Percentiles rank a stretch among this genome's conserved stretches.
Evolutionary conservation across 1,140 invertebrate species (phyloP).

Genomic region (Grapholita molesta): DNA sequence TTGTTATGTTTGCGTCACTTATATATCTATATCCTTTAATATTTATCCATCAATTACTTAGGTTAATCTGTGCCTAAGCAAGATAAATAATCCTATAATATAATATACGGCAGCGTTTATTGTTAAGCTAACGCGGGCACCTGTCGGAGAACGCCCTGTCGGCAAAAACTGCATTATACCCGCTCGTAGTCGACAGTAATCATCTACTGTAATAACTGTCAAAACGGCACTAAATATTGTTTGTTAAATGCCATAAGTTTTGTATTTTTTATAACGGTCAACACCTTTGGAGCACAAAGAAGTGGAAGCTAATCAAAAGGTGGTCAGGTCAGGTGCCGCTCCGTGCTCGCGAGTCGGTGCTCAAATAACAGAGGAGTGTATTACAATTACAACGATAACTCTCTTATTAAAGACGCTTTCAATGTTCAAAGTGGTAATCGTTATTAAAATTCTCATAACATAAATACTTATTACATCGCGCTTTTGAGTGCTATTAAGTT

Average conservation of each 20-base stretch:
- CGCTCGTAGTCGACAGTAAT: constrained; percentile 62
- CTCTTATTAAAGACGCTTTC: background rate
- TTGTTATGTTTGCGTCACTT: too few species aligned
- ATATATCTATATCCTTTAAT: too few species aligned
- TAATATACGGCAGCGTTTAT: constrained; percentile 25
- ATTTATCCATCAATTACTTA: background rate
- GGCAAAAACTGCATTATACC: constrained; percentile 58
- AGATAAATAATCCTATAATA: constrained; percentile 17
- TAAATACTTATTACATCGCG: background rate
- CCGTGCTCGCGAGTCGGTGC: background rate
- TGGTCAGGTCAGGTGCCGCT: constrained; percentile 42
- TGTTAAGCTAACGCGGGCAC: constrained; percentile 26
- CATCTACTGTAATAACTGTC: constrained; percentile 72
- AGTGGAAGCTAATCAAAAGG: constrained; percentile 36
- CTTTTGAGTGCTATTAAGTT: background rate
- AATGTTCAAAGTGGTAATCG: background rate
- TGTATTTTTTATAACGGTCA: constrained; percentile 59
- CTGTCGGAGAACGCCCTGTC: constrained; percentile 33
- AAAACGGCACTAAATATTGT: constrained; percentile 75
- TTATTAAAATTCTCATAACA: background rate
- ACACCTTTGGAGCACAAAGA: constrained; percentile 55
- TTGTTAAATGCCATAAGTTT: constrained; percentile 67
- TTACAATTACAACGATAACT: background rate
- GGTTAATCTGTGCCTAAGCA: background rate
- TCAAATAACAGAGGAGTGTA: background rate